Evolutionary conservation across 2,888 invertebrate genomes (phyloP).

Genomic region (Scaptomyza cyrtandrae): DNA sequence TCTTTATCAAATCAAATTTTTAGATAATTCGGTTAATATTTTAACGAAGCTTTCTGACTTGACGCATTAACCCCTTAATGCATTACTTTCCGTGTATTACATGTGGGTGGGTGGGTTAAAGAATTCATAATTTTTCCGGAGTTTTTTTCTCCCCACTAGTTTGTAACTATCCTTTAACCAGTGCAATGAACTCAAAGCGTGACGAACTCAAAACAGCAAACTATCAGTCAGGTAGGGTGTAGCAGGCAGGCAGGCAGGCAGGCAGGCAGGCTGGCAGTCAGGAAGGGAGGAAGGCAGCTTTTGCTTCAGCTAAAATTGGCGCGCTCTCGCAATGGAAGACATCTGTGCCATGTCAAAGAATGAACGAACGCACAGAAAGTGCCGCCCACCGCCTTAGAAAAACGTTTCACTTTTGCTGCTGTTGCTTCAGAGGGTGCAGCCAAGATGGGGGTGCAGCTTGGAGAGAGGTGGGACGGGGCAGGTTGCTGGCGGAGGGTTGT

Average conservation of each 20-base stretch:
- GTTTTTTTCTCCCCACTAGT: not conserved
- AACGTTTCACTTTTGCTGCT: slow-evolving; percentile 69
- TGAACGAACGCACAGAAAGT: slow-evolving; percentile 19
- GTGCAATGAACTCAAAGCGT: slow-evolving; percentile 67
- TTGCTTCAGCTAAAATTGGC: slow-evolving; percentile 69
- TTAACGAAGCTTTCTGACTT: not conserved
- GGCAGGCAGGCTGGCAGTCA: not conserved
- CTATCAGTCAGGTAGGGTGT: slow-evolving; percentile 27
- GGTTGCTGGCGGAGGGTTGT: slow-evolving; percentile 58
- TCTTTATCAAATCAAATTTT: not conserved
- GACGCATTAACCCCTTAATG: not conserved
- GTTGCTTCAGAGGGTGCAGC: slow-evolving; percentile 36
- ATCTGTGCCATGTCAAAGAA: slow-evolving; percentile 75
- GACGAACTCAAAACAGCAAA: slow-evolving; percentile 54
- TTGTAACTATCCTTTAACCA: slow-evolving; percentile 63
- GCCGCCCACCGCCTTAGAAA: slow-evolving; percentile 17
- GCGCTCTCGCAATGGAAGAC: slow-evolving; percentile 67
- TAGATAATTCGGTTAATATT: not conserved
- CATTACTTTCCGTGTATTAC: not conserved
- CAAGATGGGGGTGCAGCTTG: not conserved
- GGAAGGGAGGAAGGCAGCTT: slow-evolving; percentile 1
- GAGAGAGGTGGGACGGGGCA: not conserved
- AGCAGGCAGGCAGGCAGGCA: not conserved
- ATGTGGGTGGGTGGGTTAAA: not conserved
- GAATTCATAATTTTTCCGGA: not conserved